Conservation (phyloP, 2,113 vertebrate species). For the Cochlearius cochlearius region DNA sequence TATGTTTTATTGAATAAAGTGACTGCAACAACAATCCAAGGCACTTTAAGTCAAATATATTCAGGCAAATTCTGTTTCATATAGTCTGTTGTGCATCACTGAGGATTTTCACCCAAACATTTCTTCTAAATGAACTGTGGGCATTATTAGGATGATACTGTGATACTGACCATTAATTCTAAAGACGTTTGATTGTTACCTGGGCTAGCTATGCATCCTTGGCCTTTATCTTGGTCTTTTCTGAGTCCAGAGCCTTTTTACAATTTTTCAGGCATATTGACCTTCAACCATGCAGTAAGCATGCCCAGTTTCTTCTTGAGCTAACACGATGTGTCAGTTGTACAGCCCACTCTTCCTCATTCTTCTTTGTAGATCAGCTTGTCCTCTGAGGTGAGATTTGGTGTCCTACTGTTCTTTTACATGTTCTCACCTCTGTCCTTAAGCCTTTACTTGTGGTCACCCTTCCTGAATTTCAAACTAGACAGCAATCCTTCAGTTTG, state of each 20-base stretch:
- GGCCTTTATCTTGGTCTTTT: slow-evolving; percentile 33
- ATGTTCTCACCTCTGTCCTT: background rate
- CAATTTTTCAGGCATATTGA: slow-evolving; percentile 43
- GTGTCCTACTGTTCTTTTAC: background rate
- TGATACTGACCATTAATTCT: background rate
- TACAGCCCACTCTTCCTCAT: background rate
- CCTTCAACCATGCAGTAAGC: slow-evolving; percentile 48
- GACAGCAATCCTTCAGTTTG: background rate
- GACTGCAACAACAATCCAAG: background rate
- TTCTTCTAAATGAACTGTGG: background rate
- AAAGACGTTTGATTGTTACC: background rate
- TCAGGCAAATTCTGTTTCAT: background rate
- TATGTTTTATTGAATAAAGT: background rate
- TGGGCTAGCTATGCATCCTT: background rate
- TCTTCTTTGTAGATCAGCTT: slow-evolving; percentile 10
- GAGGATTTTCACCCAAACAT: background rate
- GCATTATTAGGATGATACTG: background rate
- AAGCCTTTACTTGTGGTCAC: background rate
- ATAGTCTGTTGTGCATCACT: background rate
- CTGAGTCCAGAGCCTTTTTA: background rate
- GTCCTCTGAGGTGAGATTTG: background rate
- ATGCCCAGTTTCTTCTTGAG: slow-evolving; percentile 21
- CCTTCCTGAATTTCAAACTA: background rate
- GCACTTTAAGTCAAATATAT: background rate
- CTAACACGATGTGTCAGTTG: background rate